Evolutionary conservation across 2,797 vertebrate species (phyloP).

Genomic region (Sebastes iracundus): DNA sequence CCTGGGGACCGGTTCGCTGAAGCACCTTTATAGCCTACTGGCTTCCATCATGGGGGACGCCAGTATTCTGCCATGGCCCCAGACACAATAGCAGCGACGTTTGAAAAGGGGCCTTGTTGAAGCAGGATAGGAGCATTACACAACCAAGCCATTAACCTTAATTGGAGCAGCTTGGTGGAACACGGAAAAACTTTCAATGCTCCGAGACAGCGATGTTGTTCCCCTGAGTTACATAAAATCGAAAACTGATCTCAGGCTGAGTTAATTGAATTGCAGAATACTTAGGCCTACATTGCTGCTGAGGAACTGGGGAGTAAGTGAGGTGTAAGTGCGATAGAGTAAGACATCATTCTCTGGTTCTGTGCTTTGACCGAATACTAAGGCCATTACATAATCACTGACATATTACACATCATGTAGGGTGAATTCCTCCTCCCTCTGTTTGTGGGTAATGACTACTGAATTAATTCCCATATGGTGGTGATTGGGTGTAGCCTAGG

Average conservation of each 20-base stretch:
- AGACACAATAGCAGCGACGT: slow-evolving; percentile 45
- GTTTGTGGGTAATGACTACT: background rate
- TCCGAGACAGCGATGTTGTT: slow-evolving; percentile 48
- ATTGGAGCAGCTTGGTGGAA: slow-evolving; percentile 70
- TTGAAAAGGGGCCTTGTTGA: slow-evolving; percentile 43
- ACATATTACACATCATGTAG: background rate
- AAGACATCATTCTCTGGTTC: slow-evolving; percentile 12
- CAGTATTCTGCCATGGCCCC: slow-evolving; percentile 41
- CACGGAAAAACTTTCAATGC: slow-evolving; percentile 60
- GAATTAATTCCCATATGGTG: background rate
- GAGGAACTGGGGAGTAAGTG: slow-evolving; percentile 40
- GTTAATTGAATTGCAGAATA: slow-evolving; percentile 69
- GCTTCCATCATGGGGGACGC: slow-evolving; percentile 35
- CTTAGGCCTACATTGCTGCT: slow-evolving; percentile 34
- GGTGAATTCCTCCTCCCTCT: background rate
- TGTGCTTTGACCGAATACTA: background rate
- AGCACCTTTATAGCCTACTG: slow-evolving; percentile 61
- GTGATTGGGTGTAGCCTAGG: background rate
- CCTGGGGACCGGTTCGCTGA: slow-evolving; percentile 53
- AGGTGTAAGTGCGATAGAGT: slow-evolving; percentile 33
- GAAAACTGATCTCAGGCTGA: slow-evolving; percentile 50
- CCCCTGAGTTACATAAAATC: slow-evolving; percentile 66
- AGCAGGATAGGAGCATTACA: slow-evolving; percentile 45
- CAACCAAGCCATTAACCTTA: slow-evolving; percentile 69
- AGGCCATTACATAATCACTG: background rate